Evolutionary conservation across 2,797 vertebrate genomes (phyloP).

Genomic region (Nyctalus aviator): DNA sequence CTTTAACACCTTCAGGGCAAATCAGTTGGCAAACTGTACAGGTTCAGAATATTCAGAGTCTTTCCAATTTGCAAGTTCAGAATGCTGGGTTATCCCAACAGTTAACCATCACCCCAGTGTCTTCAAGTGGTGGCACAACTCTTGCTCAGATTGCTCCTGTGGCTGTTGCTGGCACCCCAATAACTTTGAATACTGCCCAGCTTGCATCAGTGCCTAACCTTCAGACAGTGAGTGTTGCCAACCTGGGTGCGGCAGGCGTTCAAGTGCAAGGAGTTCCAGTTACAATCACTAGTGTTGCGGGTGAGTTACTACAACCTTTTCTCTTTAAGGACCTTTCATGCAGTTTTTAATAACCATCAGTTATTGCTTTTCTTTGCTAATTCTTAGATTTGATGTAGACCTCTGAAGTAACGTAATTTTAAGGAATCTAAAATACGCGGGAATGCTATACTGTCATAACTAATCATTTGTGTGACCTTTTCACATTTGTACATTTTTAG

Average conservation of each 20-base stretch:
- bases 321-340: not conserved
- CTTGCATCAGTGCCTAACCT: slow-evolving; percentile 97
- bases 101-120: slow-evolving; percentile 95
- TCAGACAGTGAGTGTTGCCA: slow-evolving; percentile 98
- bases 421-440: not conserved
- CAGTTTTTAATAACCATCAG: not conserved
- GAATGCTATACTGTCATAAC: not conserved
- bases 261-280: slow-evolving; percentile 98
- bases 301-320: slow-evolving; percentile 88
- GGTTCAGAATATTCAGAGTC: slow-evolving; percentile 94
- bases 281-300: slow-evolving; percentile 97
- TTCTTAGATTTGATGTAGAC: not conserved
- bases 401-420: not conserved
- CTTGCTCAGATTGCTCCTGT: slow-evolving; percentile 95
- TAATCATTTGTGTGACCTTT: not conserved
- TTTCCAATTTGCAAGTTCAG: slow-evolving; percentile 95
- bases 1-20: slow-evolving; percentile 96
- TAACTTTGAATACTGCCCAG: slow-evolving; percentile 97
- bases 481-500: slow-evolving; percentile 1
- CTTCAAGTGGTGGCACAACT: slow-evolving; percentile 90
- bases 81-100: slow-evolving; percentile 96
- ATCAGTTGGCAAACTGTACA: slow-evolving; percentile 99
- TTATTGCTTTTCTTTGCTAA: not conserved
- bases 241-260: slow-evolving; percentile 94
- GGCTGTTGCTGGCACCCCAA: slow-evolving; percentile 94